Conservation (phyloP, 2,888 invertebrate genomes). For the Agelastica alni region DNA sequence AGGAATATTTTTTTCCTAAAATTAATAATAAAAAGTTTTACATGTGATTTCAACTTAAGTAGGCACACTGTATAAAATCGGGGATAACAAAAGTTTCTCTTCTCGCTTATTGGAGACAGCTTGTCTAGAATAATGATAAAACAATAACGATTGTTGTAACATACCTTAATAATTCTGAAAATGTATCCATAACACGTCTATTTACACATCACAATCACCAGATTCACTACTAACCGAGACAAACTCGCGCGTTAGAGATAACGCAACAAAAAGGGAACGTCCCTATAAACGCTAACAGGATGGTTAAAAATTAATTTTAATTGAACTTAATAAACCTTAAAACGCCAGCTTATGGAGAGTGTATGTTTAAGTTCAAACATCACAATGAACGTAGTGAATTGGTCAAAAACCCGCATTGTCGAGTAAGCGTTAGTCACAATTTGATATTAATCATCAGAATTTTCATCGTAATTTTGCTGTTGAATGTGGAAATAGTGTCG, state of each 20-base stretch:
- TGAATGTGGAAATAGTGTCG: constrained; percentile 26
- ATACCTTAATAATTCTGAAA: constrained; percentile 50
- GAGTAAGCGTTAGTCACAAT: constrained; percentile 37
- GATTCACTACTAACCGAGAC: constrained; percentile 21
- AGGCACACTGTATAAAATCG: too few relatives aligned
- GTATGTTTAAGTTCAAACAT: constrained; percentile 32
- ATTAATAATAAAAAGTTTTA: too few relatives aligned
- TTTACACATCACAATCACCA: constrained; percentile 22
- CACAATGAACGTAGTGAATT: constrained; percentile 31
- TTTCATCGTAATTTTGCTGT: constrained; percentile 33
- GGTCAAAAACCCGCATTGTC: constrained; percentile 40
- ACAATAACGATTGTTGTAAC: too few relatives aligned
- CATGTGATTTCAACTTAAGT: too few relatives aligned
- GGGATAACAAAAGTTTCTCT: too few relatives aligned
- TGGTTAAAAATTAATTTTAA: constrained; percentile 56
- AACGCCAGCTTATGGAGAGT: constrained; percentile 28
- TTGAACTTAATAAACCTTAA: constrained; percentile 49
- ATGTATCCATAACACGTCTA: constrained; percentile 38
- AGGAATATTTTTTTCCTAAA: too few relatives aligned
- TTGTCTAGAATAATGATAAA: too few relatives aligned
- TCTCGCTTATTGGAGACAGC: too few relatives aligned
- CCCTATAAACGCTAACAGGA: constrained; percentile 52
- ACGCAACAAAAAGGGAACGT: constrained; percentile 29
- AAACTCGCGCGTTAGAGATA: neutral
- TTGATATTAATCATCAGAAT: constrained; percentile 39